Base-by-base conservation (phyloP, 2,888 invertebrate species). In the Parasteatoda lunata region DNA sequence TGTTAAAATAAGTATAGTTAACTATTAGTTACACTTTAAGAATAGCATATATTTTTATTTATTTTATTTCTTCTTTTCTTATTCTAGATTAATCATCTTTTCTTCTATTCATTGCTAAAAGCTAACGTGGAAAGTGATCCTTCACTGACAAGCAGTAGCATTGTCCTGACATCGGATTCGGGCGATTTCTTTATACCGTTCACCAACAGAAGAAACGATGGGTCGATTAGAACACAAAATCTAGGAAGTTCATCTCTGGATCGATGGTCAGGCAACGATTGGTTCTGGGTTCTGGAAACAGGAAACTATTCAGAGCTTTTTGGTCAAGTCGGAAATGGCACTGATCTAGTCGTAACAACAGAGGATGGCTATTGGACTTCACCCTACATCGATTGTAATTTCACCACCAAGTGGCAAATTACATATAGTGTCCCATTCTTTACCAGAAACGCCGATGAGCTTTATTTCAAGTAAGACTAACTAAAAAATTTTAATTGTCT, bases 121-220 rank as follows among this genome's bases (percentile, higher is more conserved):
- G 85, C 88, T 48, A 89, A 88, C 68, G 65, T 89, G n/a, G 88
- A 89, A 70, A 88, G 87, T 51, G 88, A 89, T 77, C 73, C 66
- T 51, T 77, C 73, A n/a, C 73, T 89, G 72, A 76, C 80, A 45
- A 84, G 89, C 7, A 86, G 87, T 65, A 87, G 88, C 47, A 84
- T 89, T 71, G 79, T 80, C 48, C 78, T 89, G 51, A 59, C 87
- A 11, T 81, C 86, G 15, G 83, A 82, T 13, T 69, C 73, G 0
- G 69, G 73, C 13, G 77, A 69, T 0, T 66, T 68, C 45, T 84
- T 84, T 71, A 71, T 84, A 13, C 77, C 84, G 8, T 75, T 70
- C 45, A 65, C 78, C 9, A 30, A 75, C 64, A 72, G 84, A 68
- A 59, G 75, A n/a, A 79, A 45, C 45, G 84, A 79, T 73, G 78